Percentiles rank a stretch among this genome's conserved stretches.
Evolutionary conservation across 2,797 vertebrate species (phyloP).

Genomic region (Halcyon badia): DNA sequence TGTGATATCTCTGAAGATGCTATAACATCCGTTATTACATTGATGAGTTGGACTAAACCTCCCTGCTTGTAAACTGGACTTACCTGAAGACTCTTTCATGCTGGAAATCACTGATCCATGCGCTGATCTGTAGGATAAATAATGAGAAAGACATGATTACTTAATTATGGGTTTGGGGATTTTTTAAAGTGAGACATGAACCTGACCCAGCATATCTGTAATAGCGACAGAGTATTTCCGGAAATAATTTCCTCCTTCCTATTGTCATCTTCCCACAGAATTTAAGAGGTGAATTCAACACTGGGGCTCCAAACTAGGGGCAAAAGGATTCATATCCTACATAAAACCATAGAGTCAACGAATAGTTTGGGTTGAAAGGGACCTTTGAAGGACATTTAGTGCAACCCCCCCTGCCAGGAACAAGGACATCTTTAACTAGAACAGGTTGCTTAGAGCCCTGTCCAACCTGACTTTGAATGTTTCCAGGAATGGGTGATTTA

Average conservation of each 20-base stretch:
- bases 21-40: neutral
- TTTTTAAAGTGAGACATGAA: neutral
- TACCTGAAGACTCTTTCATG: neutral
- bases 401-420: neutral
- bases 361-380: neutral
- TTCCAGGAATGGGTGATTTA: neutral
- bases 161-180: neutral
- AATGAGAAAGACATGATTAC: neutral
- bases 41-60: neutral
- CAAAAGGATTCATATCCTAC: neutral
- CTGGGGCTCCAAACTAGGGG: neutral
- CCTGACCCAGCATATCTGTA: neutral
- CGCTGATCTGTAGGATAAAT: neutral
- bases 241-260: neutral
- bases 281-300: neutral
- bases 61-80: neutral
- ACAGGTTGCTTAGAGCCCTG: neutral
- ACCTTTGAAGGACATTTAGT: neutral
- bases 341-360: neutral
- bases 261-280: neutral
- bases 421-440: neutral
- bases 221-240: neutral
- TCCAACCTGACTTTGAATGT: neutral
- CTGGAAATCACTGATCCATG: neutral
- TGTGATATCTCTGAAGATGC: neutral